Percentiles rank a stretch among this genome's conserved stretches.
These are phyloP conservation scores for Synergus japonicus DNA, from an alignment of 2,888 invertebrate genomes.

Conservation along the genomic window DNA sequence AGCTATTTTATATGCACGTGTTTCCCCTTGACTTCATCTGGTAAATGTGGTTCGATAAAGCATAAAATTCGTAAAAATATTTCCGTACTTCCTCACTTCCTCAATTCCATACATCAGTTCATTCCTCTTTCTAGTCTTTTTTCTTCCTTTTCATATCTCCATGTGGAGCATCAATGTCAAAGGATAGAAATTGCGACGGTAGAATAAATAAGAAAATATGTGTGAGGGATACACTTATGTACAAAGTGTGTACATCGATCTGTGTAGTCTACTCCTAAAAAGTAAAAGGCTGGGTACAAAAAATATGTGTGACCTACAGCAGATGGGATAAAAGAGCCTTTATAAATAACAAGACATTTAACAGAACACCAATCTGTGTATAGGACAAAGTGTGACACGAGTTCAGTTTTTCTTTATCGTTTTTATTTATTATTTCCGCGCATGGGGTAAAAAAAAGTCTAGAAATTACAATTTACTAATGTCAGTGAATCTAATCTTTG, in stretches of 20 bases:
- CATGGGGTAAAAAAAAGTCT: neutral
- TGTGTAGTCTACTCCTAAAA: slow-evolving; percentile 15
- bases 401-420: neutral
- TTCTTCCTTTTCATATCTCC: neutral
- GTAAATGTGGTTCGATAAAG: slow-evolving; percentile 11
- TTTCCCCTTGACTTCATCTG: slow-evolving; percentile 32
- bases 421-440: neutral
- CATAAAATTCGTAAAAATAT: slow-evolving; percentile 5
- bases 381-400: slow-evolving; percentile 16
- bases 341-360: slow-evolving; percentile 16
- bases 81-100: neutral
- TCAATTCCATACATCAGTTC: neutral
- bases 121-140: neutral
- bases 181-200: slow-evolving; percentile 1
- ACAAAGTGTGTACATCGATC: neutral
- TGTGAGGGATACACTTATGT: neutral
- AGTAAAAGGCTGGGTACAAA: slow-evolving; percentile 8
- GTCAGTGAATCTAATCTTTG: too few relatives aligned
- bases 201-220: slow-evolving; percentile 7
- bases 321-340: slow-evolving; percentile 32
- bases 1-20: slow-evolving; percentile 22
- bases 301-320: slow-evolving; percentile 10
- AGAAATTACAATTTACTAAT: too few relatives aligned
- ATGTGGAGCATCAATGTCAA: neutral
- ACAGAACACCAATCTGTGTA: slow-evolving; percentile 13